Evolutionary conservation across 2,797 vertebrate species (phyloP), one percentile per base, ranked within the genome.

Genomic region (Typhlichthys eigenmanni): DNA sequence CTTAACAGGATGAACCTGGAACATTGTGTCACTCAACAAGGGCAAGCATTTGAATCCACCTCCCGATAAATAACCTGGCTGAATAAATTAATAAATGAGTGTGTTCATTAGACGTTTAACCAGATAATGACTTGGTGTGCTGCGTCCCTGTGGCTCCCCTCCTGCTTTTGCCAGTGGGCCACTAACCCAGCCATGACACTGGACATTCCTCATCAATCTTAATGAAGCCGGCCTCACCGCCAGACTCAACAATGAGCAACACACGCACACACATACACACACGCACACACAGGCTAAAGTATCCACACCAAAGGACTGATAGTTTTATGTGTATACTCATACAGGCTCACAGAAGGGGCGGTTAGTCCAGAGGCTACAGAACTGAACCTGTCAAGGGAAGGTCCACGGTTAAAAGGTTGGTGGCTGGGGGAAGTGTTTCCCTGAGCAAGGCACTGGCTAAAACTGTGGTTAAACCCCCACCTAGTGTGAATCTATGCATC

Each of bases 121-220:
- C 85, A 89, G 84, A 79, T 90, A 88, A 91, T 91, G 89, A 89
- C 62, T 68, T 66, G 32, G 71, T 68, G 81, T 64, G 24, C 66
- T 62, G 74, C 62, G 60, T 76, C 73, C 57, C 76, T 75, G 72
- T 70, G 61, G 74, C 74, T 68, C 68, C 80, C 60, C 60, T 74
- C 66, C 57, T 72, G 78, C 80, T 75, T 38, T 84, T 71, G 74
- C 84, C 87, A 83, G 62, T 73, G 71, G 75, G 71, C 85, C 68
- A 75, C 85, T 84, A 90, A 86, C 86, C 87, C 87, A 90, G 84
- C 71, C 82, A 75, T 89, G 88, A 92, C 89, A 89, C 81, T 71
- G 62, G 83, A 24, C n/a, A 55, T 79, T 86, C 83, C 81, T 88
- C 89, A 89, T 88, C 88, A 85, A 85, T 90, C 84, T 91, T 90